Conservation (phyloP, 2,797 vertebrate genomes). For the Peromyscus aztecus region DNA sequence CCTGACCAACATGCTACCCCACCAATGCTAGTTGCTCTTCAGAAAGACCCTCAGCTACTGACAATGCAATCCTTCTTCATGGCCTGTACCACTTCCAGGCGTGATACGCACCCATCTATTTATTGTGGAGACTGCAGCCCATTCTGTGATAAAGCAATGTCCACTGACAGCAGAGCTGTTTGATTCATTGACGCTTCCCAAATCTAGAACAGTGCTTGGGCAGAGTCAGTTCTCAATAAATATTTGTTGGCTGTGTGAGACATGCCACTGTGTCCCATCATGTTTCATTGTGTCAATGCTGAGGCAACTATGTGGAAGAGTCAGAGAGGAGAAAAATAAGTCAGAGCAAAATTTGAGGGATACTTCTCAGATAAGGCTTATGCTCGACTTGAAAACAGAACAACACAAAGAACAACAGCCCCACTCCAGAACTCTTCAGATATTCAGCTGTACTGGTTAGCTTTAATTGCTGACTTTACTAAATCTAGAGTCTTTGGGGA, state of each 20-base stretch:
- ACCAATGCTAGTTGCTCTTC: not conserved
- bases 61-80: not conserved
- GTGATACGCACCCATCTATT: not conserved
- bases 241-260: not conserved
- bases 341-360: not conserved
- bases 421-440: not conserved
- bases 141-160: not conserved
- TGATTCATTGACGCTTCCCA: not conserved
- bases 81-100: not conserved
- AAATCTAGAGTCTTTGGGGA: not conserved
- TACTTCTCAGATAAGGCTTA: not conserved
- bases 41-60: no score
- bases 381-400: not conserved
- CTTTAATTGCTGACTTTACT: not conserved
- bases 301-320: not conserved
- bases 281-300: not conserved
- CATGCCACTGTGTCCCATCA: accelerated
- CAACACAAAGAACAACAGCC: not conserved
- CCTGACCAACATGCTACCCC: not conserved
- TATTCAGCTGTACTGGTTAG: not conserved
- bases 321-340: no score
- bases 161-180: not conserved
- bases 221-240: not conserved
- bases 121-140: not conserved
- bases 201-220: not conserved